Percentiles rank a stretch among this genome's conserved stretches.
Conservation (phyloP, 2,113 vertebrate species). For the Harpagus bidentatus region DNA sequence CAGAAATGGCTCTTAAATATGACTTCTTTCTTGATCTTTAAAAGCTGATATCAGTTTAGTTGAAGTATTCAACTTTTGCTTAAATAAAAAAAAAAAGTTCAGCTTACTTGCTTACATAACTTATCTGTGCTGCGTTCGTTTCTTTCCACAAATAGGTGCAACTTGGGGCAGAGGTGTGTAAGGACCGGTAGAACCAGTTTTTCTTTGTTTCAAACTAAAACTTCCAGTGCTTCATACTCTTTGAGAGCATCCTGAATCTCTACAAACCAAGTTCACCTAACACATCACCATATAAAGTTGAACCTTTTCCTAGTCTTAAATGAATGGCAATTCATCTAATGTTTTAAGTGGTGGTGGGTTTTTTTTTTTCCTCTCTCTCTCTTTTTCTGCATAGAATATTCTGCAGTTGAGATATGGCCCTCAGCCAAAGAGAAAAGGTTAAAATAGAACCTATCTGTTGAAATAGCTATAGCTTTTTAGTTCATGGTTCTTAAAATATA, state of each 20-base stretch:
- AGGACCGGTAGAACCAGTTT: background rate
- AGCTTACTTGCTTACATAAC: background rate
- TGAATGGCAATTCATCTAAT: background rate
- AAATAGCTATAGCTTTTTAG: background rate
- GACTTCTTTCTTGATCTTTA: background rate
- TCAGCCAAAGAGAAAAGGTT: background rate
- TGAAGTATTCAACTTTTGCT: background rate
- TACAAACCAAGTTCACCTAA: background rate
- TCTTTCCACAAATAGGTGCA: background rate
- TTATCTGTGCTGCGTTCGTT: background rate
- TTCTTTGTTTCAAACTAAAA: background rate
- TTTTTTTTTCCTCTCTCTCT: background rate
- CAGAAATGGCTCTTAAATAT: background rate
- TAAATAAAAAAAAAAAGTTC: background rate
- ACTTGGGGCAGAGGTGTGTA: background rate
- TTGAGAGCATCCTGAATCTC: background rate
- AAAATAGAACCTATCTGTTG: background rate
- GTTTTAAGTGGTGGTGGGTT: background rate
- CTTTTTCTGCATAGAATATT: background rate
- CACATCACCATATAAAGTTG: background rate
- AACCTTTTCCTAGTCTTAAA: background rate
- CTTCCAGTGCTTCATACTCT: background rate
- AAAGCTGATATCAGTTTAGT: background rate
- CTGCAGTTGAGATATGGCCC: background rate
- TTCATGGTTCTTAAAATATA: background rate